phyloP scores from a whole-genome alignment of 2,888 invertebrate species.

The Unio delphinus region DNA sequence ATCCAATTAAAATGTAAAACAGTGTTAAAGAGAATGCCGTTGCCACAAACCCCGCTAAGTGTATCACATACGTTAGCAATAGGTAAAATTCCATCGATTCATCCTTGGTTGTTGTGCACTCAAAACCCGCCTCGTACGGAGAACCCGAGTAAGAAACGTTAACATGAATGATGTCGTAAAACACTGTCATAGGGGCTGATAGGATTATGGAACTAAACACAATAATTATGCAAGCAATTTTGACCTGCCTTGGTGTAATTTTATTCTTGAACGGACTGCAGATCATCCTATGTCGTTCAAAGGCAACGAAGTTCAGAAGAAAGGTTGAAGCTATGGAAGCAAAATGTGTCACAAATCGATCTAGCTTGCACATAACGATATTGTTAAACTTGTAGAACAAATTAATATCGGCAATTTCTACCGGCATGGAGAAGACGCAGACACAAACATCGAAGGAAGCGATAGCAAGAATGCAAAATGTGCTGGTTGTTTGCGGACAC shows the following conservation, averaged over 20 bases:
- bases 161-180: no score
- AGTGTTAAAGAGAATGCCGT: no score
- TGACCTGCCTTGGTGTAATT: constrained; percentile 18
- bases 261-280: constrained; percentile 32
- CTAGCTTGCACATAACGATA: constrained; percentile 15
- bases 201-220: no score
- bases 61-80: no score
- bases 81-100: no score
- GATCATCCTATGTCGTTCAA: constrained; percentile 36
- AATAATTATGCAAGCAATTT: constrained; percentile 1
- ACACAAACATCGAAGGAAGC: constrained; percentile 26
- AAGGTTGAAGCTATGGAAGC: constrained; percentile 21
- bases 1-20: no score
- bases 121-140: no score
- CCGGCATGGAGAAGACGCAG: constrained; percentile 25
- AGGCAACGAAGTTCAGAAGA: constrained; percentile 26
- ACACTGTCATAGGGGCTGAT: no score
- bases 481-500: constrained; percentile 27
- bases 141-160: no score
- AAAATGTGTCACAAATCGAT: constrained; percentile 18
- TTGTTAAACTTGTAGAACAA: constrained; percentile 21
- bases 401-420: constrained; percentile 28
- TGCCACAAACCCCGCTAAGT: no score
- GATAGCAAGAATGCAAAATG: constrained; percentile 26
- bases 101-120: no score